Base-by-base conservation (phyloP, 2,888 invertebrate genomes). In the Lithodes maja region DNA sequence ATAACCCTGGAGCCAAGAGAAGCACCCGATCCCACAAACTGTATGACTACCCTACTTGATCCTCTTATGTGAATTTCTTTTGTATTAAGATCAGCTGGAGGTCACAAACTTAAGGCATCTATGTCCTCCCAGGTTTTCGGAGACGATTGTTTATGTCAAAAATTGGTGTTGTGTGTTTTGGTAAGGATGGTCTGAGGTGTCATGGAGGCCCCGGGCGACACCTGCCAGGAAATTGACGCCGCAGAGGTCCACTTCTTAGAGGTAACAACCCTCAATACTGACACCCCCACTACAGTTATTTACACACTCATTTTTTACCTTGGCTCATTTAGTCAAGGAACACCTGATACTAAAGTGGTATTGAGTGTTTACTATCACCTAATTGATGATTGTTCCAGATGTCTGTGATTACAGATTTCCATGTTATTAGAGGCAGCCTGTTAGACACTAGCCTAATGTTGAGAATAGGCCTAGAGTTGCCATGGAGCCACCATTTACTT, bases 171-270 rank as follows among this genome's bases (percentile, higher is more conserved):
- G 53, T 15, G 53, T 49, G 54, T 54, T 15, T 15, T 77, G 53
- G 33, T 75, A 49, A 50, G 2, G 53, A 89, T 89, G 84, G 52
- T 77, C 69, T 89, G 88, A 89, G 82, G 78, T 71, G 84, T 78
- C 84, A 89, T 89, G 88, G 88, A 89, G 69, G 74, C 74, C 77
- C 85, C 78, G 68, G 55, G 55, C 75, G 88, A 89, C 50, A 85
- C 78, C 81, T 84, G 74, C 77, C 75, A 89, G 74, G 85, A 89
- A 85, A 89, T 89, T 54, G 88, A 89, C 55, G 68, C 80, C 9
- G 81, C 81, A n/a, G 88, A 89, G 55, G 78, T 89, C 49, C 75
- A 85, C 54, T 75, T 89, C 17, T 49, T 89, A 53, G 88, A 89
- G 88, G 88, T 89, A 85, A 33, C 12, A 5, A 55, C 7, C 5